Conservation (phyloP, 2,888 invertebrate genomes). For the Oscheius myriophilus region DNA sequence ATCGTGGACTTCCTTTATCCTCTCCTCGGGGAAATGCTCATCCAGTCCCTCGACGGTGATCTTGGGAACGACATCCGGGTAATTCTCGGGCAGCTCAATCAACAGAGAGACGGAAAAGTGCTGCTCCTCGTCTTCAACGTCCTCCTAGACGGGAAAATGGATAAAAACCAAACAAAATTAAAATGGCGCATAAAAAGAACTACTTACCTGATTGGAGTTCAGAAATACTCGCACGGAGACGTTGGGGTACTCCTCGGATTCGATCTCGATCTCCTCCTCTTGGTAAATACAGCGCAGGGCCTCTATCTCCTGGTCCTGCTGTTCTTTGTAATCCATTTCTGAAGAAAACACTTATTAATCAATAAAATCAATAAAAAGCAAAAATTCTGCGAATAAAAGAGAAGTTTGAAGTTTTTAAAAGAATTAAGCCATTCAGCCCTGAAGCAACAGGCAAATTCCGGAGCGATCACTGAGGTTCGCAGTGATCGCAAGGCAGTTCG, state of each 20-base stretch:
- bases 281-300: conserved; percentile 54
- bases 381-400: too few species aligned
- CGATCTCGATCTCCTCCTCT: conserved; percentile 44
- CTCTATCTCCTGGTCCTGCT: conserved; percentile 55
- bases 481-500: too few species aligned
- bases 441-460: too few species aligned
- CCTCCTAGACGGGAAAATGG: conserved; percentile 29
- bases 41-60: conserved; percentile 57
- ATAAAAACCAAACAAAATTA: neutral
- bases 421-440: too few species aligned
- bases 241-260: conserved; percentile 41
- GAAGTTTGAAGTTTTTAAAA: too few species aligned
- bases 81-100: conserved; percentile 55
- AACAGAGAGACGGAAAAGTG: conserved; percentile 42
- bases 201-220: conserved; percentile 45
- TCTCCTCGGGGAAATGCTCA: conserved; percentile 47
- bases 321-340: conserved; percentile 40
- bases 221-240: conserved; percentile 41
- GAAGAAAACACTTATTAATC: too few species aligned
- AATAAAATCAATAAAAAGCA: too few species aligned
- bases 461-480: too few species aligned
- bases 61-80: conserved; percentile 61
- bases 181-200: neutral
- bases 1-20: conserved; percentile 40
- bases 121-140: conserved; percentile 32